A percentile compares a stretch with the other conserved stretches of the same genome.
Conservation (phyloP, 2,113 vertebrate species). For the Ameiurus melas region DNA sequence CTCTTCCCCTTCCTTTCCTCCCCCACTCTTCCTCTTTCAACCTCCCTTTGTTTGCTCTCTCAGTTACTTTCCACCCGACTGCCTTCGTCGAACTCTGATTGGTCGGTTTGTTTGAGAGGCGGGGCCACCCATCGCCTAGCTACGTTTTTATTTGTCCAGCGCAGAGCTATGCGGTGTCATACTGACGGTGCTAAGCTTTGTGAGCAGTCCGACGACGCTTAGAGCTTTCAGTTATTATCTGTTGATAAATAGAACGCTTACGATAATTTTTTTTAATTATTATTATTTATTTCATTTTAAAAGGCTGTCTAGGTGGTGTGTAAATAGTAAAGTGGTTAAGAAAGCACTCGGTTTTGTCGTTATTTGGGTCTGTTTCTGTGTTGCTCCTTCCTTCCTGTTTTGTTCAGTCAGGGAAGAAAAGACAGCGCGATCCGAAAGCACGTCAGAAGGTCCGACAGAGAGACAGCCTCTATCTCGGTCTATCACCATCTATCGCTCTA, state of each 20-base stretch:
- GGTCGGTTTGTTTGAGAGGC: conserved; percentile 57
- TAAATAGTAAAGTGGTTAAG: neutral
- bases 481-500: conserved; percentile 27
- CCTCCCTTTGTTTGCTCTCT: conserved; percentile 46
- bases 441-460: neutral
- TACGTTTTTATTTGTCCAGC: conserved; percentile 59
- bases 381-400: conserved; percentile 39
- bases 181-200: conserved; percentile 51
- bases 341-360: conserved; percentile 9
- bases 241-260: neutral
- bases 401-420: neutral
- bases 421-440: neutral
- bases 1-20: conserved; percentile 27
- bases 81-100: conserved; percentile 57
- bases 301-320: neutral
- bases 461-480: neutral
- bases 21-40: conserved; percentile 32
- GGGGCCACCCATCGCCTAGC: conserved; percentile 35
- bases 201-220: neutral
- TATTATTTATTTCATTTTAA: neutral
- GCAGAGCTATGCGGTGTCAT: conserved; percentile 56
- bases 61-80: conserved; percentile 66
- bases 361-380: conserved; percentile 4
- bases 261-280: no score
- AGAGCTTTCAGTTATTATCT: neutral